Evolutionary conservation across 2,888 invertebrate species (phyloP), one percentile per base, ranked within the genome.

Genomic region (Synergus umbraculus): DNA sequence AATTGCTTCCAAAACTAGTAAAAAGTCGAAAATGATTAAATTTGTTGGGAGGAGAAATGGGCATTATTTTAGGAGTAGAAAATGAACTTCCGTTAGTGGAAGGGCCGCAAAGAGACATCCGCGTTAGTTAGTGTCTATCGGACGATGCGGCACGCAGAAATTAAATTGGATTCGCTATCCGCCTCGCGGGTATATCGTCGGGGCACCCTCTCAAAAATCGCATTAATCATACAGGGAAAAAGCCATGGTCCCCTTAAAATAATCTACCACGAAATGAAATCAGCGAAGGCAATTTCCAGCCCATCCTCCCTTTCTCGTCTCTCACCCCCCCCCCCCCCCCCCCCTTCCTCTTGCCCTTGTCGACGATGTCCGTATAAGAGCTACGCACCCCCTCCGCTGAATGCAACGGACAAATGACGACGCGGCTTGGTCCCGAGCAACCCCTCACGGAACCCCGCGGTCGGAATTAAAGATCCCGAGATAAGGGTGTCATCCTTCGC

Each of bases 191-290:
- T 54, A 73, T 73, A 54, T 73, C 73, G 79, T 67, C 78, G 58
- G 43, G 44, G 60, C 73, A 73, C 65, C 76, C 85, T 82, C 84
- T 85, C 86, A 88, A 89, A 89, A 88, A 89, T 90, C 89, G 87
- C 91, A 92, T 92, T 92, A 91, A 92, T 91, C 91, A 92, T 90
- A 86, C 85, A 82, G 81, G 82, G 84, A 83, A 82, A 81, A 83
- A 82, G 78, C 84, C 78, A 81, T 84, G 86, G 83, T 86, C 88
- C 88, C 88, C 90, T 92, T 91, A 90, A 91, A 92, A 92, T 92
- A 92, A 92, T 91, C 91, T 91, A 88, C 88, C 87, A 87, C 87
- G 91, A 91, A 92, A 91, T 91, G 90, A 92, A 92, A 91, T 92
- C 90, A 91, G 90, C 89, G 89, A 86, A 89, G 90, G 90, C 90